Percentiles rank a stretch among this genome's conserved stretches.
phyloP scores from a whole-genome alignment of 2,888 invertebrate species.

The Cordylochernes scorpioides region DNA sequence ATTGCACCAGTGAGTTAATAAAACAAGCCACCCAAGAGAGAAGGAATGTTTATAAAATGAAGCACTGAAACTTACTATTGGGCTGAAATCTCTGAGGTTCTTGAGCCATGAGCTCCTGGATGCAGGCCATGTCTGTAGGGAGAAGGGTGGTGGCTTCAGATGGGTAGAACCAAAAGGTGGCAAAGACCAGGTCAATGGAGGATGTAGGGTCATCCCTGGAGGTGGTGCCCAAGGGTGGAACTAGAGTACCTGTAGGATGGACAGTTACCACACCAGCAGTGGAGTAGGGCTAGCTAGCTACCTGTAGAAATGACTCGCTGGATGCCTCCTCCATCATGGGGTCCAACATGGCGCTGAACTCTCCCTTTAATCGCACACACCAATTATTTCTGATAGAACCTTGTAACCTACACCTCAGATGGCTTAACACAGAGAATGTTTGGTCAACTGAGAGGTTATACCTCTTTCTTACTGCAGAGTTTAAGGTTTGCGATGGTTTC shows the following conservation, averaged over 20 bases:
- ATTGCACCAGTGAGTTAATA: no score
- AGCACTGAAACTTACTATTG: slow-evolving; percentile 19
- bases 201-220: slow-evolving; percentile 23
- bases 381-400: no score
- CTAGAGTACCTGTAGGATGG: slow-evolving; percentile 21
- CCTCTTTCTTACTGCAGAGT: no score
- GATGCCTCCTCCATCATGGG: slow-evolving; percentile 24
- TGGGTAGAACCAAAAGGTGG: slow-evolving; percentile 44
- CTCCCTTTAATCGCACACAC: no score
- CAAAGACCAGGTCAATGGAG: slow-evolving; percentile 32
- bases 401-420: no score
- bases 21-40: no score
- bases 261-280: no score
- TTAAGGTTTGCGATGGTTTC: no score
- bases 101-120: slow-evolving; percentile 28
- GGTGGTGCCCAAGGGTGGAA: slow-evolving; percentile 26
- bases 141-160: slow-evolving; percentile 27
- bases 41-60: no score
- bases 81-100: slow-evolving; percentile 21
- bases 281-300: slow-evolving; percentile 5
- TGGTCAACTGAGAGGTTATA: no score
- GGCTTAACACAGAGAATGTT: no score
- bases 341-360: slow-evolving; percentile 21
- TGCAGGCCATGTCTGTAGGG: slow-evolving; percentile 34
- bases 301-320: slow-evolving; percentile 24